Conservation (phyloP, 2,113 vertebrate genomes). For the Apeltes quadracus region DNA sequence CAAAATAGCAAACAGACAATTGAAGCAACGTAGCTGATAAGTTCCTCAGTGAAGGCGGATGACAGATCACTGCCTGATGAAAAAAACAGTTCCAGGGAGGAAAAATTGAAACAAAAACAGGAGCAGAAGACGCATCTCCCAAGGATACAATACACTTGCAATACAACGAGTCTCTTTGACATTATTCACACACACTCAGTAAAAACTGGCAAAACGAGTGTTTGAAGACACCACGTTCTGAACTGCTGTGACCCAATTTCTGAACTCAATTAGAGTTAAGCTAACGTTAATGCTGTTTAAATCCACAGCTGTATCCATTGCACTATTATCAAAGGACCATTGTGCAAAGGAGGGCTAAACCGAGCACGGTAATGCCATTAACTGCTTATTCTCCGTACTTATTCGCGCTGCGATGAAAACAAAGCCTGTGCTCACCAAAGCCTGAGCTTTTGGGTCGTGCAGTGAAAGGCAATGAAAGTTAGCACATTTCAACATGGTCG, state of each 20-base stretch:
- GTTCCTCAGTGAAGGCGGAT: neutral
- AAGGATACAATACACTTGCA: neutral
- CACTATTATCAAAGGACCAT: conserved; percentile 62
- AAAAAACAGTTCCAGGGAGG: neutral
- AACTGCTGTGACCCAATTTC: conserved; percentile 54
- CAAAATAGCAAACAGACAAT: neutral
- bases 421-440: conserved; percentile 21
- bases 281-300: conserved; percentile 51
- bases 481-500: neutral
- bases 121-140: neutral
- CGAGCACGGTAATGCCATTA: conserved; percentile 50
- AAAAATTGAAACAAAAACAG: neutral
- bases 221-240: conserved; percentile 26
- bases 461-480: conserved; percentile 1
- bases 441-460: conserved; percentile 23
- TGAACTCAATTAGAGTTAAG: conserved; percentile 49
- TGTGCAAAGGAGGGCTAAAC: conserved; percentile 61
- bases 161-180: neutral
- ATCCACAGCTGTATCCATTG: conserved; percentile 64
- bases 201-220: conserved; percentile 12
- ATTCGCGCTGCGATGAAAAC: conserved; percentile 20
- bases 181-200: neutral
- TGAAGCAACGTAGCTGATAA: neutral
- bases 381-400: conserved; percentile 52
- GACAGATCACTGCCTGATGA: neutral